These are phyloP conservation scores for Drosophila kanekoi DNA, from an alignment of 2,888 invertebrate species.

Conservation along the genomic window DNA sequence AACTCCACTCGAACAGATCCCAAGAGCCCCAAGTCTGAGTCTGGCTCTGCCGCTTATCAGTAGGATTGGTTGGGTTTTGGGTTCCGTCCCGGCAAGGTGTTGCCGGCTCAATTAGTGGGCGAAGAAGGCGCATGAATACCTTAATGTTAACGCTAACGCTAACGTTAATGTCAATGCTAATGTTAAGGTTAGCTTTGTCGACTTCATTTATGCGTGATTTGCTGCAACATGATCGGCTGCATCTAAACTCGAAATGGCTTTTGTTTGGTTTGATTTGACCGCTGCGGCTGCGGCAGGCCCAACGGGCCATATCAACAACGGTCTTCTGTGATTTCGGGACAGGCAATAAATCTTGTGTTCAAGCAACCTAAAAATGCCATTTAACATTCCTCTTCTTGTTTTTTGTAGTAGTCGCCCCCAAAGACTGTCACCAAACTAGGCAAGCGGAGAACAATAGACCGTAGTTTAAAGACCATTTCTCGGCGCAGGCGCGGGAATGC, in stretches of 20 bases:
- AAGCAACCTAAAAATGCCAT: slow-evolving; percentile 60
- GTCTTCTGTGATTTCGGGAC: slow-evolving; percentile 77
- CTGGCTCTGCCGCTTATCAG: slow-evolving; percentile 47
- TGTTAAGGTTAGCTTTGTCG: slow-evolving; percentile 8
- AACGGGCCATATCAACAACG: slow-evolving; percentile 43
- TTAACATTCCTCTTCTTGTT: slow-evolving; percentile 62
- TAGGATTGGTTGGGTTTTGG: slow-evolving; percentile 18
- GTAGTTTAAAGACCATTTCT: slow-evolving; percentile 63
- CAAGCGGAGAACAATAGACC: slow-evolving; percentile 66
- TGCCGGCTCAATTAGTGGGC: slow-evolving; percentile 81
- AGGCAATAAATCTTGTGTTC: slow-evolving; percentile 79
- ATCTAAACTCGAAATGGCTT: slow-evolving; percentile 20
- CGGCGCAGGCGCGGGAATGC: slow-evolving; percentile 42
- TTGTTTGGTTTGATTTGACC: slow-evolving; percentile 53
- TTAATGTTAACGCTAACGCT: slow-evolving; percentile 61
- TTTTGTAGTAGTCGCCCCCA: slow-evolving; percentile 49
- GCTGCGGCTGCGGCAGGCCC: slow-evolving; percentile 39
- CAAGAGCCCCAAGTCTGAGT: not conserved
- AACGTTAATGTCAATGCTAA: slow-evolving; percentile 36
- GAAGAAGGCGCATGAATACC: slow-evolving; percentile 80
- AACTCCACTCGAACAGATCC: slow-evolving; percentile 26
- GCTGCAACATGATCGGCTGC: slow-evolving; percentile 63
- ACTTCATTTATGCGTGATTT: slow-evolving; percentile 72
- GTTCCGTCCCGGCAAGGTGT: slow-evolving; percentile 56
- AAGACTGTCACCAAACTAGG: slow-evolving; percentile 34